A percentile compares a stretch with the other conserved stretches of the same genome.
Evolutionary conservation across 2,113 vertebrate genomes (phyloP).

Genomic region (Crotophaga sulcirostris): DNA sequence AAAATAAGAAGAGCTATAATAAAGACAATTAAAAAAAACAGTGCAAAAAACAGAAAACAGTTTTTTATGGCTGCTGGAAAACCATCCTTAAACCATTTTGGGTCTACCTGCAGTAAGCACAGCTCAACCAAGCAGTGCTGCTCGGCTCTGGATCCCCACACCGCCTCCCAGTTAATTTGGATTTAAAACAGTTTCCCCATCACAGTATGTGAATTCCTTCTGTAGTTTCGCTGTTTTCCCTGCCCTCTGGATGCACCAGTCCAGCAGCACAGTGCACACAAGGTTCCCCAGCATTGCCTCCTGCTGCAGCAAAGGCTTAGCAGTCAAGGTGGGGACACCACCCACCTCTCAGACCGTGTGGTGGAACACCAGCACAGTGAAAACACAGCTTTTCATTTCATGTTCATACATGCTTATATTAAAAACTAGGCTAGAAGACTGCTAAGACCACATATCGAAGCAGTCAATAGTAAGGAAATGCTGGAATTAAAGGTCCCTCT

Average conservation of each 20-base stretch:
- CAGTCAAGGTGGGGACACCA: fast-evolving
- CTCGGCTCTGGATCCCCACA: no score
- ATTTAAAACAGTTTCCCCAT: not conserved
- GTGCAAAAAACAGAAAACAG: not conserved
- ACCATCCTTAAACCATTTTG: not conserved
- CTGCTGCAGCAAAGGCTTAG: not conserved
- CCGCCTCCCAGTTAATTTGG: not conserved
- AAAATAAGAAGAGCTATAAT: not conserved
- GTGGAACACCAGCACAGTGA: no score
- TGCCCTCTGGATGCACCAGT: fast-evolving
- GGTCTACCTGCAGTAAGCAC: not conserved
- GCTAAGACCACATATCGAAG: not conserved
- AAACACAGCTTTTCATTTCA: fast-evolving
- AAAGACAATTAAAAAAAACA: not conserved
- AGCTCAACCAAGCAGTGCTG: fast-evolving
- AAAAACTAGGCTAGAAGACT: not conserved
- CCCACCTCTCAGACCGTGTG: fast-evolving
- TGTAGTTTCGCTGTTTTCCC: fast-evolving
- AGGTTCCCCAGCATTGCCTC: fast-evolving
- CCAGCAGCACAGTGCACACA: fast-evolving
- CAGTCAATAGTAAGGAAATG: not conserved
- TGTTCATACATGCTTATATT: not conserved
- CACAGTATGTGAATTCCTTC: fast-evolving
- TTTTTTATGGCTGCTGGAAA: not conserved
- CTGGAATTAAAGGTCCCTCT: not conserved